Evolutionary conservation across 2,888 invertebrate species (phyloP).

Genomic region (Torymus auratus): DNA sequence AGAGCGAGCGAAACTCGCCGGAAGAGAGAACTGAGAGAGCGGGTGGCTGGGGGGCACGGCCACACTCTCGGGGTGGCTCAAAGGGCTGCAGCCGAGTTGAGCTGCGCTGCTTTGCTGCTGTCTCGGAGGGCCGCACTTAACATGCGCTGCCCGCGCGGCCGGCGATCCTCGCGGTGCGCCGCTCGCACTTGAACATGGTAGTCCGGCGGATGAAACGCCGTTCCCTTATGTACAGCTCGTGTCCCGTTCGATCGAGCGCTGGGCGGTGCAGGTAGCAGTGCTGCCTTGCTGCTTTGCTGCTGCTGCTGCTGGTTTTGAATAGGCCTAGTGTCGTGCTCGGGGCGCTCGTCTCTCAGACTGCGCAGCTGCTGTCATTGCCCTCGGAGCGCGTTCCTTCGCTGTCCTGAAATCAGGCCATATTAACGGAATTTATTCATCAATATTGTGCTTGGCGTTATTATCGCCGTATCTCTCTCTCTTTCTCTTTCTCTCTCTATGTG

Average conservation of each 20-base stretch:
- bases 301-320: not conserved
- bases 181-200: no score
- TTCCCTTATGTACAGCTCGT: not conserved
- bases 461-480: no score
- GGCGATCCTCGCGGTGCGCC: not conserved
- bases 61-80: not conserved
- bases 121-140: no score
- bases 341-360: no score
- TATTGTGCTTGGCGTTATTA: not conserved
- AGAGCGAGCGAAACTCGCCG: conserved; percentile 1
- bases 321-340: not conserved
- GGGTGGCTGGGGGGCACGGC: conserved; percentile 27
- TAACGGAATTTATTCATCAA: conserved; percentile 39
- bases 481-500: no score
- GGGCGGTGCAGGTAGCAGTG: no score
- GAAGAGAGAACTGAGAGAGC: not conserved
- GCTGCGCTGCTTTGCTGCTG: no score
- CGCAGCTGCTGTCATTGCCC: not conserved
- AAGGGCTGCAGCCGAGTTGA: not conserved
- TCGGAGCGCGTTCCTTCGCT: conserved; percentile 36
- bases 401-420: conserved; percentile 52
- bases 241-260: no score
- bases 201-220: not conserved
- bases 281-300: conserved; percentile 2
- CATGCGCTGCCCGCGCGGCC: no score